Evolutionary conservation across 1,140 invertebrate species (phyloP), one percentile per base, ranked within the genome.

Genomic region (Hylaeus volcanicus): DNA sequence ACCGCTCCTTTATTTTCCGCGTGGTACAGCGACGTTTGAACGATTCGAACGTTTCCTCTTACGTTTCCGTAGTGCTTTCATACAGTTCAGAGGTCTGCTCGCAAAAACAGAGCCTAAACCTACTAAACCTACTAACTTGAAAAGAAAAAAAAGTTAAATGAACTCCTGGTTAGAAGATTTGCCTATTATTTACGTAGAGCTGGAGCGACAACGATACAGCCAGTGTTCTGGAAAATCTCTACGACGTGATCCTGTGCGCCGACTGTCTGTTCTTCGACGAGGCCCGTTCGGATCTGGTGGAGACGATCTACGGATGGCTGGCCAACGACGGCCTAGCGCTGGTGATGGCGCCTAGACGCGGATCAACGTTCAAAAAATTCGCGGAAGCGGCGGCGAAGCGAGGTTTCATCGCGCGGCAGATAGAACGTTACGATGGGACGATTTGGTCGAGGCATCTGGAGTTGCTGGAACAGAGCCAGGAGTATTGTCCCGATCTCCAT

Each of bases 251-350:
- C 53, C 90, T 97, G 1, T 96, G 96, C 87, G 96, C 97, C 9
- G 97, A 97, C 90, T 97, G 97, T 91, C 91, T 97, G 63, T 98
- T 97, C 92, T 98, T 97, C 92, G 97, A 97, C 90, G 96, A 97
- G 64, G 95, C 95, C 1, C 93, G 97, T 69, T 91, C 94, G 53
- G 96, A 96, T 85, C 92, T 98, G 26, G 95, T 97, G 43, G 94
- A 95, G 68, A 96, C 95, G 61, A 95, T 98, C 64, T 95, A 95
- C 92, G 93, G 94, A 70, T 95, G 95, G 89, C 88, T 98, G 77
- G 94, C 95, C n/a, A 92, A 94, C 39, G 92, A 94, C 81, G 96
- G 97, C 1, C 79, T 95, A 26, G 96, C 95, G 1, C 91, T 97
- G 63, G 94, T 97, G 15, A 97, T 97, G 95, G 97, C 97, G 11